Evolutionary conservation across 2,113 vertebrate species (phyloP).

Genomic region (Piliocolobus tephrosceles): DNA sequence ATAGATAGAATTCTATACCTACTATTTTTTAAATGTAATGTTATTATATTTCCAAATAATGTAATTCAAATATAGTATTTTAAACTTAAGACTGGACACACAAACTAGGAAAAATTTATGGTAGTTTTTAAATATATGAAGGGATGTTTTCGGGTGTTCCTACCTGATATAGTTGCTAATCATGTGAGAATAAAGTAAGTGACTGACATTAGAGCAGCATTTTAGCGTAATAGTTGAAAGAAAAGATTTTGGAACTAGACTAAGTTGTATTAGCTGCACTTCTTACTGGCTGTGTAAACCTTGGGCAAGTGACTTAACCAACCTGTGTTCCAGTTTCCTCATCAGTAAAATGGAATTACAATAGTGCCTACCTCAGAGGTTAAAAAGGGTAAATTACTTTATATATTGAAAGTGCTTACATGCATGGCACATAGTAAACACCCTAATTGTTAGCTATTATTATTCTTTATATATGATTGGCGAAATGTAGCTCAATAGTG

Average conservation of each 20-base stretch:
- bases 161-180: constrained; percentile 65
- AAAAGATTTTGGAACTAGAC: not conserved
- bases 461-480: not conserved
- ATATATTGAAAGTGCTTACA: not conserved
- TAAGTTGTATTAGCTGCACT: not conserved
- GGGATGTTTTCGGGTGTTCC: constrained; percentile 73
- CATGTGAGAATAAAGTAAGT: constrained; percentile 68
- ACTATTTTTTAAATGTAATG: constrained; percentile 34
- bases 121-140: constrained; percentile 48
- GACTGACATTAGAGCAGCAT: not conserved
- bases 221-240: not conserved
- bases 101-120: not conserved
- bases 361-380: not conserved
- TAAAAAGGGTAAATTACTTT: not conserved
- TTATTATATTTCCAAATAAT: constrained; percentile 21
- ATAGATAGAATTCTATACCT: constrained; percentile 30
- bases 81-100: constrained; percentile 25
- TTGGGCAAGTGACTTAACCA: not conserved
- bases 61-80: not conserved
- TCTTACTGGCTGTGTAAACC: not conserved
- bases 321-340: not conserved
- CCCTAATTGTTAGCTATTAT: not conserved
- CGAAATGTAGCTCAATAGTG: constrained; percentile 74
- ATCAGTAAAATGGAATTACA: not conserved
- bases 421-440: not conserved